phyloP scores from a whole-genome alignment of 2,888 invertebrate genomes.

The Hoplodrina ambigua region DNA sequence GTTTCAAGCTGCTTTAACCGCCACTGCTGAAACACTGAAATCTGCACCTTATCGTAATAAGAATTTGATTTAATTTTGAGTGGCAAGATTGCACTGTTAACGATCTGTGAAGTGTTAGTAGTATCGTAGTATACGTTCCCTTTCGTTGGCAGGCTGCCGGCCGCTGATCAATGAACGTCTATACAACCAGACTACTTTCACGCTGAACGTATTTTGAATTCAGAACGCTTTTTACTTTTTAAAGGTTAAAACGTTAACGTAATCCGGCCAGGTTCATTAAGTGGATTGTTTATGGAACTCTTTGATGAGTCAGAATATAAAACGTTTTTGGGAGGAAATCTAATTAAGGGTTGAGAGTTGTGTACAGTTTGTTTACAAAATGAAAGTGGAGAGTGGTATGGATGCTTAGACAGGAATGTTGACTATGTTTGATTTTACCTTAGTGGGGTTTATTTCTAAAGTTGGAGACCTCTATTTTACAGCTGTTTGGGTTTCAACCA shows the following conservation, averaged over 20 bases:
- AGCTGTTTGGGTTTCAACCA: neutral
- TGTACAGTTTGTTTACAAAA: conserved; percentile 27
- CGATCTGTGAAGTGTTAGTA: conserved; percentile 39
- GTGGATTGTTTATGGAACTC: conserved; percentile 57
- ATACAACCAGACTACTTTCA: conserved; percentile 83
- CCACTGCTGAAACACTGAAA: conserved; percentile 25
- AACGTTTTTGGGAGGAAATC: conserved; percentile 32
- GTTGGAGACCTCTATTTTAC: neutral
- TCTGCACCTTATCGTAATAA: conserved; percentile 40
- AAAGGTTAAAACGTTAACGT: conserved; percentile 62
- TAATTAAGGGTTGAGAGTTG: conserved; percentile 30
- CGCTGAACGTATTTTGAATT: conserved; percentile 76
- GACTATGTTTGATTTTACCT: neutral
- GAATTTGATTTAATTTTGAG: conserved; percentile 42
- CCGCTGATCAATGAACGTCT: conserved; percentile 86
- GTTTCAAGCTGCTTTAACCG: conserved; percentile 30
- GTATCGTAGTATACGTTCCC: conserved; percentile 78
- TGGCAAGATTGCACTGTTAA: conserved; percentile 40
- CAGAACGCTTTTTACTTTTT: conserved; percentile 69
- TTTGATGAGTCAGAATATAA: conserved; percentile 54
- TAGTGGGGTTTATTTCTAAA: neutral
- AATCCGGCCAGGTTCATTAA: conserved; percentile 62
- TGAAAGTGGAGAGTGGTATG: conserved; percentile 10
- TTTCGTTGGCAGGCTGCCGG: conserved; percentile 83
- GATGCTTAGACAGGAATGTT: conserved; percentile 15